Base-by-base conservation (phyloP, 2,888 invertebrate genomes). In the Philereme vetulata region DNA sequence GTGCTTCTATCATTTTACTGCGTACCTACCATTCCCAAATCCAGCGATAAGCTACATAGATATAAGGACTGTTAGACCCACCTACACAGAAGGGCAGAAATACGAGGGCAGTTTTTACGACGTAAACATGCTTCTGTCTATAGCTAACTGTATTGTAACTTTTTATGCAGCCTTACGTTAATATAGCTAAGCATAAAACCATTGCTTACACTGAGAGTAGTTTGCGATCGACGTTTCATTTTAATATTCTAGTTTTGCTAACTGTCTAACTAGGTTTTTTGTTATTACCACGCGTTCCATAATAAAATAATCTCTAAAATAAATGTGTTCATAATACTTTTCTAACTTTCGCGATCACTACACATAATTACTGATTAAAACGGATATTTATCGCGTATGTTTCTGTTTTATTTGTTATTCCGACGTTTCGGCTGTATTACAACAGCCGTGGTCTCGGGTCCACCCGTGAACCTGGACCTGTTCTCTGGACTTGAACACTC, bases 91-190 rank as follows among this genome's bases (percentile, higher is more conserved):
- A 81, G 81, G 84, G 81, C 80, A 80, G 78, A 76, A 79, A 79
- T 75, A 78, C 76, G 75, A 76, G 85, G 84, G 84, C 81, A 81
- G 83, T 79, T 85, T 84, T 85, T 85, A 85, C 85, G 85, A 83
- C 77, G 80, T 80, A 81, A 81, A 84, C 80, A 81, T 80, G 56
- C 79, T 79, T 77, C 76, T 75, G 77, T 76, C 77, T 77, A 77
- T 76, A 72, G 71, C 71, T 74, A 77, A 82, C 77, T 77, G 76
- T 77, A 81, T 81, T 78, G 55, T 59, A 62, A 50, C 47, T 58
- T 62, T 61, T 62, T 62, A 62, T 58, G 58, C 62, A 62, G 62
- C 51, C 54, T 62, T 58, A 55, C 76, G 81, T 81, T 80, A 79
- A 82, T 82, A 78, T 60, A 52, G 51, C 43, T 51, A 35, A 54